These are phyloP conservation scores for Pristiophorus japonicus DNA, from an alignment of 2,113 vertebrate genomes.

Conservation along the genomic window DNA sequence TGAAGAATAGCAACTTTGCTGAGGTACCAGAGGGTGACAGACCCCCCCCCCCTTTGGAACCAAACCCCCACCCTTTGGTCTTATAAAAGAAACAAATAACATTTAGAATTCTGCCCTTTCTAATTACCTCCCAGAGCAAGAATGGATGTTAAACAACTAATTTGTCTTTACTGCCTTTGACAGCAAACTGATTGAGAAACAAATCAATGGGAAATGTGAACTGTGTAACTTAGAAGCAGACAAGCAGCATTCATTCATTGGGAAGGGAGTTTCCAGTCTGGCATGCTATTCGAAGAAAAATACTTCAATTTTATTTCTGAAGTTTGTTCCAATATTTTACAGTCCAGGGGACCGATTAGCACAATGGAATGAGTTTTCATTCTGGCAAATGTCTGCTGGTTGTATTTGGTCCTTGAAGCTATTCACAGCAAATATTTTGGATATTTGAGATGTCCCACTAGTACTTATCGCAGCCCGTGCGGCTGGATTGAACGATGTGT, in stretches of 20 bases:
- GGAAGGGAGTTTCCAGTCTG: neutral
- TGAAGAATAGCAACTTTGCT: neutral
- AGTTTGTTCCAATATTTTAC: neutral
- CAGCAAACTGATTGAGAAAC: neutral
- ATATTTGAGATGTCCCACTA: neutral
- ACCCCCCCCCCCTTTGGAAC: neutral
- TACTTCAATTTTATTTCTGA: neutral
- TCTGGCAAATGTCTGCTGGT: neutral
- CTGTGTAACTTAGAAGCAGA: neutral
- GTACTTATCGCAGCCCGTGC: neutral
- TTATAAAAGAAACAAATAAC: neutral
- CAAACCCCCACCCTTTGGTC: neutral
- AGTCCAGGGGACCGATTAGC: neutral
- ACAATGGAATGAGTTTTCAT: neutral
- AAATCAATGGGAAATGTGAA: neutral
- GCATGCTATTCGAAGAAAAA: neutral
- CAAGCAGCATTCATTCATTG: neutral
- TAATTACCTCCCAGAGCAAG: neutral
- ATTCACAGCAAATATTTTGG: neutral
- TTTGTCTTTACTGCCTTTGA: neutral
- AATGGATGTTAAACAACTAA: neutral
- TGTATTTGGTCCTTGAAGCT: neutral
- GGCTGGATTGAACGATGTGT: neutral
- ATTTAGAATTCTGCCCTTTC: neutral
- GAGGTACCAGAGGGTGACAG: neutral